Base-by-base conservation (phyloP, 2,888 invertebrate genomes). In the Synanthedon myopaeformis region DNA sequence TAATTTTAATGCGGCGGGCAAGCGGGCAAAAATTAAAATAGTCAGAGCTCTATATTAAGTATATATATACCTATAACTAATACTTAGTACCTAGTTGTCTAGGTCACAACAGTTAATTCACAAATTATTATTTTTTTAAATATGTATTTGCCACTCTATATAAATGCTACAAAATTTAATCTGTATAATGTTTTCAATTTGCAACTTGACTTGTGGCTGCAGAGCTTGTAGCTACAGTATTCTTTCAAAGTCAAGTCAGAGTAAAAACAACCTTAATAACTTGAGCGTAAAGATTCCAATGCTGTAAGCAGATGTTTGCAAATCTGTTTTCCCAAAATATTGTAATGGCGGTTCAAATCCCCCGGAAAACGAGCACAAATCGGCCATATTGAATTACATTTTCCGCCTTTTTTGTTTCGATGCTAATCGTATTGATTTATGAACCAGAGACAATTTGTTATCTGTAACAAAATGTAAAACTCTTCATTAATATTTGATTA, bases 181-280 rank as follows among this genome's bases (percentile, higher is more conserved):
- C 77, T 76, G 71, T 77, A 71, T 78, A 79, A 79, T 79, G 80
- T 76, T 79, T 79, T 71, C 72, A 74, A 78, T 77, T 79, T 74
- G 71, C 74, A 71, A 73, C 76, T 76, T 78, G 77, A 75, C 79
- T 79, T 78, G 78, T 72, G 75, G 76, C 71, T 65, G 65, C 64
- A 61, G 45, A 14, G 13, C 14, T 45, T 45, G 45, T 45, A 13
- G 5, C 8, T 45, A 12, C 45, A n/a, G 11, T 14, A 45, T 45
- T 45, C 45, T 45, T 45, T n/a, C n/a, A 12, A n/a, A 45, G 45
- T 4, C 3, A n/a, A 45, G 8, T 45, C 13, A n/a, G 14, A 8
- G 45, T n/a, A n/a, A 6, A 45, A 45, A 13, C 12, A 14, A 12
- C 35, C 45, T 45, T n/a, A 13, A 45, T 3, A 13, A 13, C 45